Evolutionary conservation across 2,113 vertebrate species (phyloP).

Genomic region (Mus spicilegus): DNA sequence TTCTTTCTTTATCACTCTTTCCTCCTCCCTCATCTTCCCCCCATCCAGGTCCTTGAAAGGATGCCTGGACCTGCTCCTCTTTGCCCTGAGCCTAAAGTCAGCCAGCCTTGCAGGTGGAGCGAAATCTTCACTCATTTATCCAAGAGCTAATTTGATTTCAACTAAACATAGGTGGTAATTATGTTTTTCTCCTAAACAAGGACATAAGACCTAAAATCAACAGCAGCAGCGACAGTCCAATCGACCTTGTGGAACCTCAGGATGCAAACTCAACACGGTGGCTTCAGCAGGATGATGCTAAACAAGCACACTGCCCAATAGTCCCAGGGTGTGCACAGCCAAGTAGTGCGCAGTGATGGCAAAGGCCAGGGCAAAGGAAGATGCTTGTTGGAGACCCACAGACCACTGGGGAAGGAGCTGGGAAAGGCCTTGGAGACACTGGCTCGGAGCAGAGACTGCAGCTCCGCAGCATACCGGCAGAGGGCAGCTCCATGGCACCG

Average conservation of each 20-base stretch:
- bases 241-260: no score
- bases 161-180: not conserved
- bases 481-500: no score
- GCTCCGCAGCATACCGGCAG: no score
- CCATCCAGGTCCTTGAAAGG: not conserved
- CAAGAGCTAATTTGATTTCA: conserved; percentile 35
- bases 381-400: no score
- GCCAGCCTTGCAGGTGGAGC: not conserved
- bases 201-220: not conserved
- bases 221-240: not conserved
- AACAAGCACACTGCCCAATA: no score
- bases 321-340: no score
- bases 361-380: no score
- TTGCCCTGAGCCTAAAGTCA: not conserved
- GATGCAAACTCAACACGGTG: not conserved
- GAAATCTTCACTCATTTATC: not conserved
- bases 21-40: not conserved
- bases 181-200: not conserved
- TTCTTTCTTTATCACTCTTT: not conserved
- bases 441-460: no score
- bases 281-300: not conserved
- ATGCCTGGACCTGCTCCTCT: not conserved
- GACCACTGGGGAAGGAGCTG: no score
- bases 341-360: no score
- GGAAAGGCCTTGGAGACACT: no score